Evolutionary conservation across 2,113 vertebrate genomes (phyloP), one percentile per base, ranked within the genome.

Genomic region (Nerophis ophidion): DNA sequence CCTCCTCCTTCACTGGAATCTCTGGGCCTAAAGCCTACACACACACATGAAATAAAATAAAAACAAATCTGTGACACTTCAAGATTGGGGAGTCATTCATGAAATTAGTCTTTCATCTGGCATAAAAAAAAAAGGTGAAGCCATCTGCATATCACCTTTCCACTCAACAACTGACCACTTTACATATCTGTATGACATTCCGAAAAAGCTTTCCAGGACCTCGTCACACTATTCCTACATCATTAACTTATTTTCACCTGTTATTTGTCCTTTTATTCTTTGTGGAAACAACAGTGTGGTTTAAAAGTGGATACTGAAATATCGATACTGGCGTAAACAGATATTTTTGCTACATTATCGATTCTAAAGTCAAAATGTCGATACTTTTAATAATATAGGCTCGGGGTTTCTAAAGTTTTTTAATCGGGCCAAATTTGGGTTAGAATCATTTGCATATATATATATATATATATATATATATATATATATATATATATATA

Each of bases 11-110:
- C 19, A 85, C 46, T 19, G 82, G 82, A 48, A 81, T 67, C 6
- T 85, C 81, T 47, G 76, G 62, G 70, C 84, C 81, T 51, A 79
- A 73, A 76, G 74, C 86, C 86, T 88, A 34, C 10, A 61, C 49
- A 48, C 49, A 59, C 17, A 48, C 46, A 38, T 48, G 48, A 52
- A 17, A 14, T 38, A 59, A 45, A 15, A 58, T 8, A 15, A 52
- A 61, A 60, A 62, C 53, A 61, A 57, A 62, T 59, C 5, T 19
- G 56, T 60, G 11, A 57, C 60, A 17, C 35, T 55, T 38, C 6
- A 50, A 49, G 52, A 58, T 36, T 57, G 6, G n/a, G 17, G 45
- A 46, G 26, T 8, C 5, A 48, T 9, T 48, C 6, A 52, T 47
- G 10, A 45, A 48, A 70, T 48, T 35, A 35, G 17, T 38, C 36